Evolutionary conservation across 2,888 invertebrate genomes (phyloP), one percentile per base, ranked within the genome.

Genomic region (Hirtodrosophila histrioides): DNA sequence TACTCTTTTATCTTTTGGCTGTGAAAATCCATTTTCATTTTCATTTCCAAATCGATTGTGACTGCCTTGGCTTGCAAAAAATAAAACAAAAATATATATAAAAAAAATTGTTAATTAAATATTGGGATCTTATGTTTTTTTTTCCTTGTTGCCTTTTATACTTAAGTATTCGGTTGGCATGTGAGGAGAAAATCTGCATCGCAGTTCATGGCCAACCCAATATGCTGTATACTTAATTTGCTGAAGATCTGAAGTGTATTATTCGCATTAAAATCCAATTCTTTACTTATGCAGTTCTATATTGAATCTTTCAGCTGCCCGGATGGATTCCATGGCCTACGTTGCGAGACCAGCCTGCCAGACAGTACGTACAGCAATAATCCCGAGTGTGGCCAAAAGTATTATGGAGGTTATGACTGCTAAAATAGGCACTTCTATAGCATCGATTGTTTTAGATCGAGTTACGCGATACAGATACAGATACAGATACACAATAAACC

Each of bases 391-490:
- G 89, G 90, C 89, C 76, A 87, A 62, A 88, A 89, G 86, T 91
- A 73, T 90, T 89, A 86, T 76, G 92, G 91, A 89, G 90, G 91
- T 89, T 91, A 75, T 91, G 91, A 92, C 89, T 92, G 92, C 91
- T 92, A 91, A 91, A 92, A 91, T 90, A 91, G 91, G 91, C 90
- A 91, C 88, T 91, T 91, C 91, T 92, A 92, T 92, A 91, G 92
- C 92, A 92, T 85, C 85, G 85, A 78, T 88, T 88, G 85, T 85
- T 88, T 85, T 80, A 77, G 64, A 69, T 74, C 74, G 78, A 83
- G 45, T 61, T 33, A 57, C 56, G 46, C 49, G 54, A 62, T 53
- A 56, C 10, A 37, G 7, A 50, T 12, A 75, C 62, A 46, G 24
- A 51, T 48, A 64, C 33, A 53, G 46, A 66, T 44, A 46, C 45